phyloP scores from a whole-genome alignment of 1,140 invertebrate species.

The Drosophila nannoptera region DNA sequence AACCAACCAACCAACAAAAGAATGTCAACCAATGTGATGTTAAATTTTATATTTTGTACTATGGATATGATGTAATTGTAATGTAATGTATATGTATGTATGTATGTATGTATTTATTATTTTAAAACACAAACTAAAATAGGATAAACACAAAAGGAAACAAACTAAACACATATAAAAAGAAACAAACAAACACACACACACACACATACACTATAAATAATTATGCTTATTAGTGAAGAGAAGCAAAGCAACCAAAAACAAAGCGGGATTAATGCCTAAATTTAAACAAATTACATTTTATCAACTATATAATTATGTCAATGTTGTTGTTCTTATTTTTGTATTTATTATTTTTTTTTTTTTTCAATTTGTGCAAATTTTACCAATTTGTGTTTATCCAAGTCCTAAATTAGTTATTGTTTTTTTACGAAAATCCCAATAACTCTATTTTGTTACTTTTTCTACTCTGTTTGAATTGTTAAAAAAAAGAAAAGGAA shows the following conservation, averaged over 20 bases:
- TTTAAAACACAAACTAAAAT: constrained; percentile 53
- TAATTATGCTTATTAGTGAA: constrained; percentile 60
- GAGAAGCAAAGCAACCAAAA: constrained; percentile 70
- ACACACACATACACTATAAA: constrained; percentile 62
- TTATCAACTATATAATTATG: constrained; percentile 13
- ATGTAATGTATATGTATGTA: constrained; percentile 72
- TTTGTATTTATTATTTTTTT: constrained; percentile 67
- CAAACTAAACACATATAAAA: constrained; percentile 52
- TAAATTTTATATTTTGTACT: constrained; percentile 78
- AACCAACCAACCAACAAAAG: constrained; percentile 78
- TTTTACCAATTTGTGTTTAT: constrained; percentile 53
- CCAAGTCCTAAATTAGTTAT: constrained; percentile 49
- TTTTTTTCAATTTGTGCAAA: constrained; percentile 13
- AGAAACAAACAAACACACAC: constrained; percentile 45
- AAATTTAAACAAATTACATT: constrained; percentile 13
- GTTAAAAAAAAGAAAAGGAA: constrained; percentile 41
- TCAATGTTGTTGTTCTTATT: constrained; percentile 14
- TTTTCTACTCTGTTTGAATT: constrained; percentile 52
- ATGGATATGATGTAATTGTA: constrained; percentile 72
- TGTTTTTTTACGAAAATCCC: constrained; percentile 30
- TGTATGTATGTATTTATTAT: constrained; percentile 76
- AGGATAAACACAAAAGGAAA: constrained; percentile 58
- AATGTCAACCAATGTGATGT: constrained; percentile 78
- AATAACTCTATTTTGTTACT: constrained; percentile 43
- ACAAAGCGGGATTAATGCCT: constrained; percentile 30